A percentile compares a stretch with the other conserved stretches of the same genome.
Conservation (phyloP, 2,113 vertebrate genomes). For the Ammodytes dubius region DNA sequence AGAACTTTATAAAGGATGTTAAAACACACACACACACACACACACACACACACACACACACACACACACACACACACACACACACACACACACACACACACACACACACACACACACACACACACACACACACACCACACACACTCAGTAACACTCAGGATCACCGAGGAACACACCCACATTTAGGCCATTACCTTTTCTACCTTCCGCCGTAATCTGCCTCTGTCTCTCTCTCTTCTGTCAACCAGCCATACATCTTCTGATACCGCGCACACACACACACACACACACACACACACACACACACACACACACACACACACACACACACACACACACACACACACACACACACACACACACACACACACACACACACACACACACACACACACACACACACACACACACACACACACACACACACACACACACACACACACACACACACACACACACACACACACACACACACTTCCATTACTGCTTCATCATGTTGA, state of each 20-base stretch:
- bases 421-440: neutral
- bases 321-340: slow-evolving; percentile 41
- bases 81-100: slow-evolving; percentile 10
- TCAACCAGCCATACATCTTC: slow-evolving; percentile 75
- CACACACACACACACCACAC: slow-evolving; percentile 32
- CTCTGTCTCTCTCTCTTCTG: slow-evolving; percentile 63
- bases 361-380: slow-evolving; percentile 50
- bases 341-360: slow-evolving; percentile 1
- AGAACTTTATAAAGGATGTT: neutral
- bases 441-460: slow-evolving; percentile 29
- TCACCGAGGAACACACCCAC: slow-evolving; percentile 21
- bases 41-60: slow-evolving; percentile 20
- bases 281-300: slow-evolving; percentile 27
- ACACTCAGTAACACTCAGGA: no score
- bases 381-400: slow-evolving; percentile 9
- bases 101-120: slow-evolving; percentile 29
- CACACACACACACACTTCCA: slow-evolving; percentile 67
- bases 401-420: no score
- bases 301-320: slow-evolving; percentile 30
- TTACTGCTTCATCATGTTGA: slow-evolving; percentile 81
- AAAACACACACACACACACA: slow-evolving; percentile 11
- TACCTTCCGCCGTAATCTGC: slow-evolving; percentile 72
- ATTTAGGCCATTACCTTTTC: slow-evolving; percentile 55
- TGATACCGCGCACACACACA: slow-evolving; percentile 23
- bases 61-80: slow-evolving; percentile 4